Base-by-base conservation (phyloP, 1,140 invertebrate genomes). In the Liolophura sinensis region DNA sequence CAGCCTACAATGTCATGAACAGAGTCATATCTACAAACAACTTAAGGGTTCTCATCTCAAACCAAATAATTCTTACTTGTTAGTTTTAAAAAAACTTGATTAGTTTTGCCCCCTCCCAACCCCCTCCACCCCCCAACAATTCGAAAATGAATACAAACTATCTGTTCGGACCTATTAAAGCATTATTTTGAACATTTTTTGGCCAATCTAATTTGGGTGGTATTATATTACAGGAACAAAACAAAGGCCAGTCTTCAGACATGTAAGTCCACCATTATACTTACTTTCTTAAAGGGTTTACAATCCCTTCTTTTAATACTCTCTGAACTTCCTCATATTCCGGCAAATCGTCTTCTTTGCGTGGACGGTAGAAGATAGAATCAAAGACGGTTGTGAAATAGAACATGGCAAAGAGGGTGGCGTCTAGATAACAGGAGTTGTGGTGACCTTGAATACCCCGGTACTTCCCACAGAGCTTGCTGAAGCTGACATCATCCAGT, bases 381-480 rank as follows among this genome's bases (percentile, higher is more conserved):
- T 98, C 96, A 86, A 98, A 98, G 0, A 96, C 94, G 77, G 91
- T 91, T 0, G 93, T 95, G 82, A 96, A 97, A 14, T 95, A 92
- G 83, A 97, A 98, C 96, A 98, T 98, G 22, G 93, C 91, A 84
- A 97, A 97, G 9, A 98, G 86, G 4, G 95, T 97, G 1, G 96
- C 95, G 84, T 99, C 97, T 65, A 98, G 86, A 83, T 99, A 99
- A 83, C 97, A 99, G 0, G 95, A 98, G 86, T 98, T 99, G 78
- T 97, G 93, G 82, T 98, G 95, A 7, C 97, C 97, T 86, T 98
- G 96, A 74, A 98, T 98, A 4, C 96, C 96, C 61, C 81, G 81
- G 65, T 84, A 81, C 69, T 85, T 85, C 4, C 86, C 86, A 69
- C 76, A 76, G 48, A 80, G 24, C 14, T 65, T 55, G 7, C 48